These are phyloP conservation scores for Venustaconcha ellipsiformis DNA, from an alignment of 1,140 invertebrate species.

Conservation along the genomic window DNA sequence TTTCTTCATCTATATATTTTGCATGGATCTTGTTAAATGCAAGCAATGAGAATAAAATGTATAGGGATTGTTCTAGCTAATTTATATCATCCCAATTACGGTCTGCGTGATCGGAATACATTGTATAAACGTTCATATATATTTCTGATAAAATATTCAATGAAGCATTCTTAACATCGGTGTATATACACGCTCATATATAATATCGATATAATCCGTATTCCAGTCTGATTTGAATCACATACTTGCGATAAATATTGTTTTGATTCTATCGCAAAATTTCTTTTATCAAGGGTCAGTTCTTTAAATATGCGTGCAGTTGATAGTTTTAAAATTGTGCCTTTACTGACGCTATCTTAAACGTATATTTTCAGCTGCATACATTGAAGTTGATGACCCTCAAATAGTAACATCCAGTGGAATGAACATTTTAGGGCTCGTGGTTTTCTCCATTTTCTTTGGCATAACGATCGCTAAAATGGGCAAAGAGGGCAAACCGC, in stretches of 20 bases:
- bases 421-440: conserved; percentile 69
- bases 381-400: conserved; percentile 23
- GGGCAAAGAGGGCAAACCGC: conserved; percentile 66
- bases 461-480: conserved; percentile 69
- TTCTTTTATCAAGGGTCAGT: not conserved
- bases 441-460: conserved; percentile 71
- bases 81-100: conserved; percentile 5
- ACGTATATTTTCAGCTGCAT: not conserved
- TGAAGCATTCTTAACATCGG: too few species aligned
- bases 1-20: not conserved
- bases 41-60: conserved; percentile 4
- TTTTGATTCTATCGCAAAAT: not conserved
- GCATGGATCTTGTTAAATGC: not conserved
- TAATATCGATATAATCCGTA: not conserved
- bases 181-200: not conserved
- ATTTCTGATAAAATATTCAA: too few species aligned
- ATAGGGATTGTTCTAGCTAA: conserved; percentile 9
- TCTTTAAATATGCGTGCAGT: not conserved
- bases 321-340: not conserved
- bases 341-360: not conserved
- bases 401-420: conserved; percentile 44
- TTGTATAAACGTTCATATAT: too few species aligned
- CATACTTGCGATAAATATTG: not conserved
- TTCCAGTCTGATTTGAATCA: not conserved
- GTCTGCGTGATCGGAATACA: too few species aligned